These are phyloP conservation scores for Poecile atricapillus DNA, from an alignment of 2,113 vertebrate genomes.

Conservation along the genomic window DNA sequence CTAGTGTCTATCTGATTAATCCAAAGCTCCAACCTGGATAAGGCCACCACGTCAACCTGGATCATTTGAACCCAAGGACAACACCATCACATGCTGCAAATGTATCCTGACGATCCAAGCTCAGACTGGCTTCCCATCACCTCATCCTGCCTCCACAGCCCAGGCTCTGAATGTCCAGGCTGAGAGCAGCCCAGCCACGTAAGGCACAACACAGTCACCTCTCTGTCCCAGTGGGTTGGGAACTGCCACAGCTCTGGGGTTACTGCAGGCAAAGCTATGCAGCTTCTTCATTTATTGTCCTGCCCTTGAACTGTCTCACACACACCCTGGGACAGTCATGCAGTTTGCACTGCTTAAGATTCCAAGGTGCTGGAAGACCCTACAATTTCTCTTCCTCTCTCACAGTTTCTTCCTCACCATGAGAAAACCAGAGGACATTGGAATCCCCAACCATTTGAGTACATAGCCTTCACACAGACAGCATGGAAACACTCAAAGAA, in stretches of 20 bases:
- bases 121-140: not conserved
- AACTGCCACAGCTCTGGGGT: not conserved
- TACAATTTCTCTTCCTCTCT: not conserved
- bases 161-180: not conserved
- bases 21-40: not conserved
- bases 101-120: accelerated
- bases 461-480: not conserved
- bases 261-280: not conserved
- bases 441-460: not conserved
- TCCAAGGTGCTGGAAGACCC: not conserved
- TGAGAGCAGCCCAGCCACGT: not conserved
- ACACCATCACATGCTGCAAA: accelerated
- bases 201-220: not conserved
- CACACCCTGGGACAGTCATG: not conserved
- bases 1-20: not conserved
- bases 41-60: not conserved
- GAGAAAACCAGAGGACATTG: not conserved
- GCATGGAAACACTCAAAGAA: not conserved
- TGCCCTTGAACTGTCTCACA: not conserved
- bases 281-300: not conserved
- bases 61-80: not conserved
- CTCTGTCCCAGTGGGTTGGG: not conserved
- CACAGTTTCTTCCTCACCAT: not conserved
- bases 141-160: not conserved
- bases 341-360: not conserved